phyloP scores from a whole-genome alignment of 2,888 invertebrate species.

The Dolichomitus sp. region DNA sequence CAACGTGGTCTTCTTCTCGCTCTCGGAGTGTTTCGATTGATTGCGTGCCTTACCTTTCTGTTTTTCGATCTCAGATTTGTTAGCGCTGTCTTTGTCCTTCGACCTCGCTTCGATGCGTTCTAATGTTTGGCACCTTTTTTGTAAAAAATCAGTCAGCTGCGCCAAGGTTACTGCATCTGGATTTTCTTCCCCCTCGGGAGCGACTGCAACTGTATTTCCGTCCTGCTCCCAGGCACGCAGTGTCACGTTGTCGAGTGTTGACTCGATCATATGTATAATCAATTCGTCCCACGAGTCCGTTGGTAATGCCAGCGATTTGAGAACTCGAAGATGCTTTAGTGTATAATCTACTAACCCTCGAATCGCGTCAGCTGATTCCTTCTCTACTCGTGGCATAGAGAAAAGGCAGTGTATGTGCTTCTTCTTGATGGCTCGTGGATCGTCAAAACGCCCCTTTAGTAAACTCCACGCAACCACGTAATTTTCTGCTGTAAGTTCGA shows the following conservation, averaged over 20 bases:
- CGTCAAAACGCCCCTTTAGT: conserved; percentile 62
- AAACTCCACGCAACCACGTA: conserved; percentile 59
- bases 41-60: conserved; percentile 23
- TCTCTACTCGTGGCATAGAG: conserved; percentile 51
- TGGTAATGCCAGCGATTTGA: conserved; percentile 54
- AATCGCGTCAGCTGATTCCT: conserved; percentile 60
- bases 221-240: conserved; percentile 65
- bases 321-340: conserved; percentile 61
- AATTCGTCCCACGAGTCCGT: conserved; percentile 66
- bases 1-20: conserved; percentile 2
- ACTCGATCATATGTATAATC: conserved; percentile 60
- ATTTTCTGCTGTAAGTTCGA: conserved; percentile 65
- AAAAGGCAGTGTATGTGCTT: conserved; percentile 56
- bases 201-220: too few relatives aligned
- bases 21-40: not conserved
- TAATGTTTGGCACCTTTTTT: conserved; percentile 62
- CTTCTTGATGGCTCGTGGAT: conserved; percentile 62
- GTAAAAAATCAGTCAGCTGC: conserved; percentile 53
- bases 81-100: too few relatives aligned
- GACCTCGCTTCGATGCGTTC: conserved; percentile 59
- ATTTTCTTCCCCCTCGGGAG: too few relatives aligned
- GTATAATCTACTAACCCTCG: conserved; percentile 60
- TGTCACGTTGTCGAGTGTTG: conserved; percentile 65
- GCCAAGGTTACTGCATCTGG: conserved; percentile 55
- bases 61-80: conserved; percentile 26